phyloP scores from a whole-genome alignment of 2,888 invertebrate genomes.

The Metopia argyrocephala region DNA sequence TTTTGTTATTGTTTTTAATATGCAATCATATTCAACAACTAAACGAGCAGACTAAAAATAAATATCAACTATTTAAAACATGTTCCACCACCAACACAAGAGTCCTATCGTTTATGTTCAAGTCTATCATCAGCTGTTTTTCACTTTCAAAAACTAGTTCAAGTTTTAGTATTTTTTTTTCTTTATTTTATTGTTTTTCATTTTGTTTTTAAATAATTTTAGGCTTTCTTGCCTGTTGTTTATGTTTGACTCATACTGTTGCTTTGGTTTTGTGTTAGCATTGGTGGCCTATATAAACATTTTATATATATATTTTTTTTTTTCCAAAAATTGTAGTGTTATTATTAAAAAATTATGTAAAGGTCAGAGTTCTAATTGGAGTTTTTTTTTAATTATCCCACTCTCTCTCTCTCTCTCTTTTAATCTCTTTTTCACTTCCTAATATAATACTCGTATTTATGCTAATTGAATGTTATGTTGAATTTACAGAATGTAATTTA shows the following conservation, averaged over 20 bases:
- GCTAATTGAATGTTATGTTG: no score
- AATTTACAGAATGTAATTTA: no score
- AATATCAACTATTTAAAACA: not conserved
- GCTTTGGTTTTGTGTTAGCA: not conserved
- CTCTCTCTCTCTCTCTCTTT: not conserved
- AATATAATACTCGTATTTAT: no score
- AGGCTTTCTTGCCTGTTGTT: not conserved
- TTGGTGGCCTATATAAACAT: not conserved
- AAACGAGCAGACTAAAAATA: conserved; percentile 4
- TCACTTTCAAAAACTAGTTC: conserved; percentile 56
- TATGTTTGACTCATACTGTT: no score
- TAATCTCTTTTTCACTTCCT: no score
- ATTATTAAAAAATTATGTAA: conserved; percentile 19
- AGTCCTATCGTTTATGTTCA: not conserved
- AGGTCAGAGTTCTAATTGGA: conserved; percentile 53
- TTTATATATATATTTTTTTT: no score
- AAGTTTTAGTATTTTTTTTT: conserved; percentile 50
- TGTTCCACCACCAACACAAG: not conserved
- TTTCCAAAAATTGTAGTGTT: not conserved
- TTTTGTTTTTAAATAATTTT: no score
- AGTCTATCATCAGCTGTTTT: conserved; percentile 43
- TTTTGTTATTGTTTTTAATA: not conserved
- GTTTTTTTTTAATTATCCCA: not conserved
- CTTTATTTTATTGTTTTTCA: not conserved
- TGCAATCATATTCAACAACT: no score